Base-by-base conservation (phyloP, 2,888 invertebrate species). In the Melipona beecheii region DNA sequence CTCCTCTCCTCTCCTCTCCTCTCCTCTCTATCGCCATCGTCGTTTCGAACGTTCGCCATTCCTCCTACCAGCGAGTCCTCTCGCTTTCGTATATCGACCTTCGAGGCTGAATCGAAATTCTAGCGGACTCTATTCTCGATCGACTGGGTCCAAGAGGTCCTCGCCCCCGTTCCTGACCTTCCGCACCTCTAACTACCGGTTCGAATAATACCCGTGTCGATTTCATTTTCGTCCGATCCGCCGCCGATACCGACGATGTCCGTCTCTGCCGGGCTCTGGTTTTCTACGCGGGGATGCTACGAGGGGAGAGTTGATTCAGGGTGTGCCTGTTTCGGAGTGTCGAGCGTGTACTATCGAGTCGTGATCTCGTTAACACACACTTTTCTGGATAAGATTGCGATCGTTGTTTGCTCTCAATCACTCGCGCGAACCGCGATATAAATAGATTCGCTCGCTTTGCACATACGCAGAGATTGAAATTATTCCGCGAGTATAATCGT, bases 31-130 rank as follows among this genome's bases (percentile, higher is more conserved):
- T 71, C 70, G 77, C 72, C 66, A 60, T 70, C 50, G 58, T 73
- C n/a, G 36, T 31, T 58, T 58, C 50, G 31, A 65, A 24, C 64
- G 65, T 56, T 75, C 54, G 31, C 75, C 31, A 49, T 24, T 74
- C 72, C 43, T 43, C 43, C 43, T 43, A 43, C 43, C 49, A 71
- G 52, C 65, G 72, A 68, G 65, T 71, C 50, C 49, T 43, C 52
- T 73, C 77, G 65, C 71, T 56, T 71, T 66, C 80, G 73, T 69
- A 19, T n/a, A 58, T 70, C 75, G 78, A 83, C 83, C 88, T 79
- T 73, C 88, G 65, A 84, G 80, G 78, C 71, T 74, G 69, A 66
- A 80, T 85, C 83, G 79, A 83, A 88, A 79, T 84, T 83, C 83
- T 83, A 85, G 58, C 64, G 71, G 78, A 83, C 78, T 27, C 27